phyloP scores from a whole-genome alignment of 2,113 vertebrate genomes.

The Scalopus aquaticus region DNA sequence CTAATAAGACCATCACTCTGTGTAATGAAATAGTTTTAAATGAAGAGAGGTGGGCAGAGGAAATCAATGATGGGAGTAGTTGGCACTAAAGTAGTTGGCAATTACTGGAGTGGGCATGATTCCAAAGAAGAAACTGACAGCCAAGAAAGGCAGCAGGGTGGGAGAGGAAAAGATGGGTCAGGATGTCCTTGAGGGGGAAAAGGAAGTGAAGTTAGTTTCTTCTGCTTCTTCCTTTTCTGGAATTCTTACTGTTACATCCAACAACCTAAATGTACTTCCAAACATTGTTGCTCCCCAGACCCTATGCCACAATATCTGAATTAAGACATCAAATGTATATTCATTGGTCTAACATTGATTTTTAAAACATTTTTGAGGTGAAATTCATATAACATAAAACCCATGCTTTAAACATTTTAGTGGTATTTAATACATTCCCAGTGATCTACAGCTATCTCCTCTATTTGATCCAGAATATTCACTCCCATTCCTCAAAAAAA shows the following conservation, averaged over 20 bases:
- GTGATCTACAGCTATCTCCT: neutral
- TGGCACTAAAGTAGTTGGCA: too few species aligned
- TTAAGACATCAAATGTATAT: neutral
- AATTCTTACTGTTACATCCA: neutral
- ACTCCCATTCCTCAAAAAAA: neutral
- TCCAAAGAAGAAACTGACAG: neutral
- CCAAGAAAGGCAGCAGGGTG: neutral
- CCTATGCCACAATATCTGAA: neutral
- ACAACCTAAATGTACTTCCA: neutral
- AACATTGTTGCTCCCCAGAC: neutral
- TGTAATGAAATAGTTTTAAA: neutral
- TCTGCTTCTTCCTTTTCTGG: neutral
- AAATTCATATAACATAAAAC: neutral
- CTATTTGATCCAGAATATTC: neutral
- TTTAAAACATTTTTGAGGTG: neutral
- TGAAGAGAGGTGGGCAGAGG: neutral
- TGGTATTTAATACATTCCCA: neutral
- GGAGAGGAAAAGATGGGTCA: neutral
- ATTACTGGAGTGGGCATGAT: too few species aligned
- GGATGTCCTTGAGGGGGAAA: neutral
- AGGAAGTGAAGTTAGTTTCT: neutral
- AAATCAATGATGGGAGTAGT: neutral
- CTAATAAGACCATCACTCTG: neutral
- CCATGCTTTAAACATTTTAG: neutral
- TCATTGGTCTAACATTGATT: neutral